Evolutionary conservation across 1,140 invertebrate species (phyloP).

Genomic region (Charaxes varanes): DNA sequence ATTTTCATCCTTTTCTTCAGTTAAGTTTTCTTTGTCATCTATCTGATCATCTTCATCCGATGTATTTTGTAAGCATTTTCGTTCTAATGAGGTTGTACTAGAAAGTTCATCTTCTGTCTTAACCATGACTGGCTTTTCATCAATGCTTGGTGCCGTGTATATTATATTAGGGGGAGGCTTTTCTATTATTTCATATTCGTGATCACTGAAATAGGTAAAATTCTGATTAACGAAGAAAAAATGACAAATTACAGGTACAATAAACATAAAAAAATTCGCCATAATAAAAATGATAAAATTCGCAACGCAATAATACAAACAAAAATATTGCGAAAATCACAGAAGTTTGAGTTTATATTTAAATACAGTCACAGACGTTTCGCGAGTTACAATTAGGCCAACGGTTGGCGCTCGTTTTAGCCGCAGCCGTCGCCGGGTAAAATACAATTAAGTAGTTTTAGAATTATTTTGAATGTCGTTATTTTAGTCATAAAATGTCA

Average conservation of each 20-base stretch:
- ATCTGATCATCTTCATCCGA: conserved; percentile 53
- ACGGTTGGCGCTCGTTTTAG: conserved; percentile 66
- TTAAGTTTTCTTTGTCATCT: conserved; percentile 43
- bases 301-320: conserved; percentile 20
- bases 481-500: conserved; percentile 43
- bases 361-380: conserved; percentile 49
- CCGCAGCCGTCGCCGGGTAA: conserved; percentile 58
- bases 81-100: conserved; percentile 64
- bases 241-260: no score
- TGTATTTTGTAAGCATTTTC: conserved; percentile 60
- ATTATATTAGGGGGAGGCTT: conserved; percentile 61
- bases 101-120: conserved; percentile 67
- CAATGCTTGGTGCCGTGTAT: conserved; percentile 46
- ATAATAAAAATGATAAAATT: conserved; percentile 14
- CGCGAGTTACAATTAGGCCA: conserved; percentile 66
- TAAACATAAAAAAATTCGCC: conserved; percentile 6
- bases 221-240: conserved; percentile 2
- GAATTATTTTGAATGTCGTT: conserved; percentile 45
- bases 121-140: conserved; percentile 40
- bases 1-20: conserved; percentile 61
- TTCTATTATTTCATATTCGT: conserved; percentile 90
- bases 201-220: conserved; percentile 81
- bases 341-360: conserved; percentile 58
- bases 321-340: conserved; percentile 39
- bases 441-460: conserved; percentile 32